A percentile compares a stretch with the other conserved stretches of the same genome.
phyloP scores from a whole-genome alignment of 2,113 vertebrate species.

The Petroica traversi region DNA sequence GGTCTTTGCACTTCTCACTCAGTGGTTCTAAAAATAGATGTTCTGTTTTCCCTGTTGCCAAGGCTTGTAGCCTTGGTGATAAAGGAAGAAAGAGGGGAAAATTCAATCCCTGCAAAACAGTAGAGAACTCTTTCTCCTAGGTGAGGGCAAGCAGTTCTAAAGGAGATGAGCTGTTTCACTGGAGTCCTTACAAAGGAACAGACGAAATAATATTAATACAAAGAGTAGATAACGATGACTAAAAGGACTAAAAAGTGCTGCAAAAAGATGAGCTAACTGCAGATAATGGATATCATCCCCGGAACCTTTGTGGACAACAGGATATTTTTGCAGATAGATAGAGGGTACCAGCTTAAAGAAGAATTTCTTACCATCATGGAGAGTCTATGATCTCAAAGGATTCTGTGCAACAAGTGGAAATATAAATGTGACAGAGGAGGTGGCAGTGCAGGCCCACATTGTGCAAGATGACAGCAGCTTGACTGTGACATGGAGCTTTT shows the following conservation, averaged over 20 bases:
- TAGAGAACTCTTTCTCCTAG: neutral
- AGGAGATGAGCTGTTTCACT: neutral
- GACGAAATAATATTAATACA: neutral
- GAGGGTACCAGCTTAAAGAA: neutral
- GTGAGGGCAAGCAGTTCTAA: neutral
- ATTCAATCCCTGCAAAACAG: neutral
- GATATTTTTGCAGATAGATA: neutral
- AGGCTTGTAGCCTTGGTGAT: slow-evolving; percentile 67
- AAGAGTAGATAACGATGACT: neutral
- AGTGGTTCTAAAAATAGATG: slow-evolving; percentile 57
- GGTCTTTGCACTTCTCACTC: slow-evolving; percentile 35
- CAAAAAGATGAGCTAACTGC: neutral
- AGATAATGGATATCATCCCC: neutral
- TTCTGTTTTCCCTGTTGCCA: slow-evolving; percentile 47
- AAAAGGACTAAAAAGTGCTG: neutral
- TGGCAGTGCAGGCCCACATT: neutral
- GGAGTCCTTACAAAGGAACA: neutral
- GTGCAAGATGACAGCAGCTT: neutral
- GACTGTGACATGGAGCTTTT: neutral
- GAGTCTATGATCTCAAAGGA: neutral
- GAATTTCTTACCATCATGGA: neutral
- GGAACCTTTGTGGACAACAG: neutral
- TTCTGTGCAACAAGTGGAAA: neutral
- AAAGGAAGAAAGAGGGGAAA: slow-evolving; percentile 10
- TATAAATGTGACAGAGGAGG: neutral